Conservation (phyloP, 2,888 invertebrate genomes). For the Netelia inedita region DNA sequence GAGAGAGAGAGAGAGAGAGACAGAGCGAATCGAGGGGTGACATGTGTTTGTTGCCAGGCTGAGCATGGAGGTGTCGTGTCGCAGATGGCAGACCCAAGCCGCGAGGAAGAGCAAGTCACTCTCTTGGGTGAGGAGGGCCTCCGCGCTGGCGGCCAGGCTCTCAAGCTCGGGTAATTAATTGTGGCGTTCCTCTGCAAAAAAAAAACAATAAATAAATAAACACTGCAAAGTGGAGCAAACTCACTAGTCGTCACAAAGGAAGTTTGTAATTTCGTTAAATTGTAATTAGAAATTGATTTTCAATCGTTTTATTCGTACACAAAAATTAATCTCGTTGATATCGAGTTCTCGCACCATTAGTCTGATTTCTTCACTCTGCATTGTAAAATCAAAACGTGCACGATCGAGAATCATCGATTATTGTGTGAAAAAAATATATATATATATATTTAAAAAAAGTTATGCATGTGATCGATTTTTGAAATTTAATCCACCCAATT, state of each 20-base stretch:
- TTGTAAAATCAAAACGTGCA: conserved; percentile 68
- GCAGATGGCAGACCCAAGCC: conserved; percentile 99
- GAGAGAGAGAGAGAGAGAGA: conserved; percentile 75
- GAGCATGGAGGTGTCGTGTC: conserved; percentile 89
- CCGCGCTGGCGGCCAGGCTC: conserved; percentile 97
- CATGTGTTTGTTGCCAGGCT: conserved; percentile 89
- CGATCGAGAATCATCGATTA: conserved; percentile 78
- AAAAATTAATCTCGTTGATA: neutral
- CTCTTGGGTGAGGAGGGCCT: conserved; percentile 98
- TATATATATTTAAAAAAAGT: neutral
- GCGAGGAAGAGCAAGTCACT: conserved; percentile 98
- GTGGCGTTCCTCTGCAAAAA: conserved; percentile 76
- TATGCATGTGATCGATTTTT: conserved; percentile 73
- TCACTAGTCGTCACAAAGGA: neutral
- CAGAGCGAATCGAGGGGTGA: conserved; percentile 83
- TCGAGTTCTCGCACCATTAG: conserved; percentile 2
- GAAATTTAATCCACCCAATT: conserved; percentile 70
- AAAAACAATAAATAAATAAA: conserved; percentile 45
- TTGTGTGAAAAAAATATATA: conserved; percentile 72
- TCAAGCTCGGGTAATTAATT: conserved; percentile 97
- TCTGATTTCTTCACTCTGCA: conserved; percentile 79
- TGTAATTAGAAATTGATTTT: too few relatives aligned
- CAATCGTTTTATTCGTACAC: too few relatives aligned
- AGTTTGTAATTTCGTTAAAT: neutral
- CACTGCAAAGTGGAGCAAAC: conserved; percentile 77